These are phyloP conservation scores for Numenius phaeopus DNA, from an alignment of 2,797 vertebrate species.

Conservation along the genomic window DNA sequence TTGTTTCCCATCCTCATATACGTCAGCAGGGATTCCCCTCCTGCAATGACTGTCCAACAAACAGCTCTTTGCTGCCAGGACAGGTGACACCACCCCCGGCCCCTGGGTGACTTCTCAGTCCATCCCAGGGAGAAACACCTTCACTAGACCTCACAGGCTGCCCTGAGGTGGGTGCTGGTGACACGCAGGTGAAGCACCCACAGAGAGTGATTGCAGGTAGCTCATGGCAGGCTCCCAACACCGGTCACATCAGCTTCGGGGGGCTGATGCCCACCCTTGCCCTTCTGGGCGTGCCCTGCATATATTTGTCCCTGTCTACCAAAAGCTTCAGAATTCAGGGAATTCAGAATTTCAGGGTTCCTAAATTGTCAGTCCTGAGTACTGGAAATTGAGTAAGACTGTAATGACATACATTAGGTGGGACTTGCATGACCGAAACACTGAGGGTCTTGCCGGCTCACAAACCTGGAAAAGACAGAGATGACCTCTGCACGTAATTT, in stretches of 20 bases:
- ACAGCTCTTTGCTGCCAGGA: neutral
- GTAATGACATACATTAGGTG: neutral
- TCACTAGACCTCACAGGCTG: neutral
- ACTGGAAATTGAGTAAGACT: neutral
- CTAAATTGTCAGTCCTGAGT: neutral
- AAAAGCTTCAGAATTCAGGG: neutral
- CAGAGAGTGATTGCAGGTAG: accelerated
- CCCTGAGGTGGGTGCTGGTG: neutral
- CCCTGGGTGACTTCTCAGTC: neutral
- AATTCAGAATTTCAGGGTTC: neutral
- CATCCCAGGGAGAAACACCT: neutral
- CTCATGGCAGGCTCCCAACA: neutral
- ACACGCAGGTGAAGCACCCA: neutral
- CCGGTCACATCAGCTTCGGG: neutral
- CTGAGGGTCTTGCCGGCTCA: neutral
- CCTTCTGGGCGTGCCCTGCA: neutral
- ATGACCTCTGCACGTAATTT: neutral
- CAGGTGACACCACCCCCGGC: neutral
- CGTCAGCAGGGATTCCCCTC: accelerated
- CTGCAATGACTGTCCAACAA: neutral
- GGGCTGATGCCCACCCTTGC: neutral
- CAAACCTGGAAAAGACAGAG: neutral
- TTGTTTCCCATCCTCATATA: neutral
- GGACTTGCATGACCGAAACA: neutral
- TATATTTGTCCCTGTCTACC: neutral